Evolutionary conservation across 2,888 invertebrate genomes (phyloP), one percentile per base, ranked within the genome.

Genomic region (Latrodectus elegans): DNA sequence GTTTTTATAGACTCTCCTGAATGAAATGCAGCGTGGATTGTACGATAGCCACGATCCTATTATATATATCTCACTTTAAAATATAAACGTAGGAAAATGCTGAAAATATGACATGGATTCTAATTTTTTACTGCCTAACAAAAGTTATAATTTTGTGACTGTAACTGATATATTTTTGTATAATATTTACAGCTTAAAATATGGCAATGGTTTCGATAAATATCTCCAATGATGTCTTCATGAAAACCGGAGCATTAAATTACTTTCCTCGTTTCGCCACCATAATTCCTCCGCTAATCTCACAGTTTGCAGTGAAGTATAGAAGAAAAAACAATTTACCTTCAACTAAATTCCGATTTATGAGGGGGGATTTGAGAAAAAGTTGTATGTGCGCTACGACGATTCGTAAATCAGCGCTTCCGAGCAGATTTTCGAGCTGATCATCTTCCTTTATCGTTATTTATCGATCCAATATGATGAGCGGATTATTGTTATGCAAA

Each of bases 301-400:
- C 38, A n/a, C 68, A 0, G 22, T 17, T 68, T 14, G 38, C 22
- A 68, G 22, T 26, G 10, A n/a, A 64, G 12, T 12, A 9, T 68
- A 22, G 22, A 12, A 26, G n/a, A 71, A 49, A 60, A 60, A 60
- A 60, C 60, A 60, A 38, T 60, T 60, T 60, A 60, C 10, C n/a
- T 60, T 60, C 60, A 60, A n/a, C 71, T 22, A 52, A 65, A 55
- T 72, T 38, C 73, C 53, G 49, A 74, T 81, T 81, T 81, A 81
- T 81, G 65, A 53, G 26, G 51, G n/a, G 12, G 74, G 73, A 67
- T 81, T 81, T 70, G 38, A 3, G 53, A 49, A 78, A 60, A 53
- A 60, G 75, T 6, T 15, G 51, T 51, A 64, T 67, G 71, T 67
- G 67, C 38, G 60, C 60, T 38, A 64, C 68, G 53, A 68, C 67